Base-by-base conservation (phyloP, 2,797 vertebrate species). In the Lemur catta region DNA sequence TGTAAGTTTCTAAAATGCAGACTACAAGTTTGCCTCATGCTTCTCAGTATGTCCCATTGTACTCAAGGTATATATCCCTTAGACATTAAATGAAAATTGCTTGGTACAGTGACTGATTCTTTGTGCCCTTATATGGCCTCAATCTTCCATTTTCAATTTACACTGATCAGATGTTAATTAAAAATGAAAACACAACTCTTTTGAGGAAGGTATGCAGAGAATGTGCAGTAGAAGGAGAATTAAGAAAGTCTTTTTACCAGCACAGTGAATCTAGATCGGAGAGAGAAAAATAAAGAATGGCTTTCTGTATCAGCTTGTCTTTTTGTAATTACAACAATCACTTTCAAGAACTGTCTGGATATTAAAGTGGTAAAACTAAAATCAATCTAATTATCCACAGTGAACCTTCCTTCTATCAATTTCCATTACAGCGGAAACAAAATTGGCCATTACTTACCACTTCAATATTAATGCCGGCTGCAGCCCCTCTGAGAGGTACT, bases 351-450 rank as follows among this genome's bases (percentile, higher is more conserved):
- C 67, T 88, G 72, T 96, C 67, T 94, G 55, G 30, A 84, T 97
- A 97, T 98, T 98, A 96, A 97, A 98, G 97, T 82, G 59, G 86
- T 69, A 98, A 96, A 94, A 93, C 95, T 96, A 93, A 98, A 95
- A 97, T 97, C 98, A 98, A 95, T 98, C 94, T 97, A 98, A 95
- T 97, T 98, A 97, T 97, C n/a, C 20, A 26, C 17, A 91, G 76
- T 95, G 90, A 98, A 97, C 63, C 14, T 95, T 95, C 22, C 91
- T 98, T 98, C 78, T 95, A 98, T 97, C 96, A 96, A 94, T 98
- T 98, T 98, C 96, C 75, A 91, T 97, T 96, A 95, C 24, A 93
- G 92, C 92, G 71, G 81, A 94, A 57, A 96, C 91, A 80, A 92
- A 96, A 95, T 71, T 96, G 97, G 63, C 81, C 95, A 92, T 95